Percentiles rank a stretch among this genome's conserved stretches.
Evolutionary conservation across 2,888 invertebrate genomes (phyloP).

Genomic region (Myathropa florea): DNA sequence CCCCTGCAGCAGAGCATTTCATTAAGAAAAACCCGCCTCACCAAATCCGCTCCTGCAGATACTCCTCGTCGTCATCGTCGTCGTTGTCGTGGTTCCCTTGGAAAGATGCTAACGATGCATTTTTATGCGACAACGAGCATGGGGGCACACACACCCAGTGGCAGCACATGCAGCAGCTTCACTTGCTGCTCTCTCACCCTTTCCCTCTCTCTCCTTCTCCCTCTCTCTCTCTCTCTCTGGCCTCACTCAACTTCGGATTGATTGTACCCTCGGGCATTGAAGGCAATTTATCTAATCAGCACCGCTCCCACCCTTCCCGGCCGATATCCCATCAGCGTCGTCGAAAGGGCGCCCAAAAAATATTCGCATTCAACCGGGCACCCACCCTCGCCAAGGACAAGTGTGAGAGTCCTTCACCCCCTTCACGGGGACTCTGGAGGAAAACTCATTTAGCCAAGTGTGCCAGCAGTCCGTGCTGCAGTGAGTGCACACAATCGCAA

Average conservation of each 20-base stretch:
- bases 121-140: slow-evolving; percentile 38
- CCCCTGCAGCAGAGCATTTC: background rate
- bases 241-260: slow-evolving; percentile 62
- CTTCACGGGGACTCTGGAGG: slow-evolving; percentile 37
- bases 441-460: slow-evolving; percentile 64
- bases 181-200: slow-evolving; percentile 7
- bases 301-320: slow-evolving; percentile 38
- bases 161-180: slow-evolving; percentile 51
- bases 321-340: background rate
- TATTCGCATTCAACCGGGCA: background rate
- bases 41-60: slow-evolving; percentile 26
- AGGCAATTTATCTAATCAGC: slow-evolving; percentile 72
- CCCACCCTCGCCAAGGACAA: slow-evolving; percentile 25
- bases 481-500: slow-evolving; percentile 41
- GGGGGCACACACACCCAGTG: background rate
- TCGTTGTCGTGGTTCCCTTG: slow-evolving; percentile 11
- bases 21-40: background rate
- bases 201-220: background rate
- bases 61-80: background rate
- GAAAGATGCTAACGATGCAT: slow-evolving; percentile 54
- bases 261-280: slow-evolving; percentile 67
- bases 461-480: slow-evolving; percentile 28
- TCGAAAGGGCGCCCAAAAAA: slow-evolving; percentile 1
- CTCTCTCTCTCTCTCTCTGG: background rate
- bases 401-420: slow-evolving; percentile 55